Percentiles rank a stretch among this genome's conserved stretches.
These are phyloP conservation scores for Cabera pusaria DNA, from an alignment of 2,888 invertebrate species.

Conservation along the genomic window DNA sequence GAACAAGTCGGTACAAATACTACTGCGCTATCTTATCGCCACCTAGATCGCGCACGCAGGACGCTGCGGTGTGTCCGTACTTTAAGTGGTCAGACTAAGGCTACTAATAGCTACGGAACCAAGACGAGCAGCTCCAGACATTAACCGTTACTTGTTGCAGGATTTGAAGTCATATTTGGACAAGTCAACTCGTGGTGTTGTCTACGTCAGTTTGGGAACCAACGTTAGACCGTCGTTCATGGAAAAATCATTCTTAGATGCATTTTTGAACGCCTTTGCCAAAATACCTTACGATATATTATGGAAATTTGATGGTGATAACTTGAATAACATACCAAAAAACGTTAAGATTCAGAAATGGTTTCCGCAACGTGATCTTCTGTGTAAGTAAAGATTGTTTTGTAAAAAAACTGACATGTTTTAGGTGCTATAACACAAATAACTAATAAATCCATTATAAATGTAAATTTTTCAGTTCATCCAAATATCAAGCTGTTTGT, in stretches of 20 bases:
- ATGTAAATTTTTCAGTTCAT: no score
- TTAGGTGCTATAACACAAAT: no score
- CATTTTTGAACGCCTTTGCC: conserved; percentile 36
- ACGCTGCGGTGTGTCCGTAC: no score
- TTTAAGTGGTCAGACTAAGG: no score
- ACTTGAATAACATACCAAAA: conserved; percentile 27
- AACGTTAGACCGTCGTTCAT: conserved; percentile 35
- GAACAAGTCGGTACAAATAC: no score
- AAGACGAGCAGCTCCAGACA: no score
- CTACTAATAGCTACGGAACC: no score
- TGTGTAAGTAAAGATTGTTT: conserved; percentile 22
- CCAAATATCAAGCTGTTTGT: conserved; percentile 63
- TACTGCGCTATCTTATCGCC: no score
- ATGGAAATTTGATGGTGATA: conserved; percentile 41
- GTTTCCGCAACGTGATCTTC: conserved; percentile 42
- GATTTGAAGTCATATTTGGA: conserved; percentile 39
- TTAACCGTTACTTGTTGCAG: conserved; percentile 32
- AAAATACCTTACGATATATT: conserved; percentile 37
- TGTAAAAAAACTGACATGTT: no score
- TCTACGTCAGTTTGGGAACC: conserved; percentile 44
- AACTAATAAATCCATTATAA: no score
- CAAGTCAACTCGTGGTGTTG: conserved; percentile 35
- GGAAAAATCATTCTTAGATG: conserved; percentile 32
- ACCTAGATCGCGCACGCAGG: no score
- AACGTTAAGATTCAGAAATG: conserved; percentile 41